A percentile compares a stretch with the other conserved stretches of the same genome.
phyloP scores from a whole-genome alignment of 2,113 vertebrate genomes.

The Zapus hudsonius region DNA sequence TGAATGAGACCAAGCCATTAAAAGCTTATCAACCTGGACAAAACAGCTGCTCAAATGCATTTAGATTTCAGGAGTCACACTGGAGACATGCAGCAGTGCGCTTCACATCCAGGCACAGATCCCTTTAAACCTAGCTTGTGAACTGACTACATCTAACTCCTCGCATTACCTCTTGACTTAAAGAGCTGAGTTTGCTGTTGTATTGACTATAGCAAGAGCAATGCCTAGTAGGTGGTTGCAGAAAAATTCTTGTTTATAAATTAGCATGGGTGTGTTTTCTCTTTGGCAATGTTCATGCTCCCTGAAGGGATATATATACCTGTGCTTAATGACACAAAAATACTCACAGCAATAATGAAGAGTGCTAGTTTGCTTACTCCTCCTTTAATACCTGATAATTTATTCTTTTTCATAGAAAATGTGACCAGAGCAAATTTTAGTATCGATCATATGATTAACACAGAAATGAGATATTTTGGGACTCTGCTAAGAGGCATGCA shows the following conservation, averaged over 20 bases:
- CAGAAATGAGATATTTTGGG: constrained; percentile 57
- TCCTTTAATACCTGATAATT: constrained; percentile 23
- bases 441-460: not conserved
- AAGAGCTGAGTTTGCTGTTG: not conserved
- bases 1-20: not conserved
- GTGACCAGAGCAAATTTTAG: constrained; percentile 41
- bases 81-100: not conserved
- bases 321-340: constrained; percentile 21
- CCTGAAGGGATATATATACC: not conserved
- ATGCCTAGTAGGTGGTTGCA: not conserved
- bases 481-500: too few species aligned
- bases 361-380: constrained; percentile 55
- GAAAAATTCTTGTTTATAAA: not conserved
- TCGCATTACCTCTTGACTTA: constrained; percentile 25
- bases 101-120: not conserved
- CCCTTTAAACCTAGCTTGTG: not conserved
- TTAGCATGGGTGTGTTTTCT: not conserved
- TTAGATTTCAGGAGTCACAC: not conserved
- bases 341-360: constrained; percentile 44
- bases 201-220: not conserved
- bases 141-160: not conserved
- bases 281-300: not conserved
- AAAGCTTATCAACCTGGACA: not conserved
- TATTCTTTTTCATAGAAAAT: not conserved
- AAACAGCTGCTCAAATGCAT: not conserved